Conservation (phyloP, 2,888 invertebrate genomes). For the Cataglyphis rosenhaueri region DNA sequence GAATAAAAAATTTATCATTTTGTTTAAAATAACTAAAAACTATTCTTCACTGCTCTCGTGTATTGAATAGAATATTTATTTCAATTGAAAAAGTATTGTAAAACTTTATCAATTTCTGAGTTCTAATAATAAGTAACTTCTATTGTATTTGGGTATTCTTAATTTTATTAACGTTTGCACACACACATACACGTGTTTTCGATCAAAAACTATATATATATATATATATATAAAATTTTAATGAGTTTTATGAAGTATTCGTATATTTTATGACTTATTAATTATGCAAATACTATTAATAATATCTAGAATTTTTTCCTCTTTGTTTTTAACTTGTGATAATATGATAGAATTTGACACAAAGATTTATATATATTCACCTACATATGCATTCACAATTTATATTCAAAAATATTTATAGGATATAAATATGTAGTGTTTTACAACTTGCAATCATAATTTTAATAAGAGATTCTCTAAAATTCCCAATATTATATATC, state of each 20-base stretch:
- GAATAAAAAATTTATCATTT: not conserved
- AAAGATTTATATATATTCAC: slow-evolving; percentile 27
- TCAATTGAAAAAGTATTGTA: not conserved
- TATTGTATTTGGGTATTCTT: slow-evolving; percentile 30
- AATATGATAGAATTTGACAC: slow-evolving; percentile 54
- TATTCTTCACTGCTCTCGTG: not conserved
- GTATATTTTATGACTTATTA: slow-evolving; percentile 42
- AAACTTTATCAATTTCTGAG: slow-evolving; percentile 1
- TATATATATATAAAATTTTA: not conserved
- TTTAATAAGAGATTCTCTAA: not conserved
- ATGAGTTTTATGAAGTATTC: slow-evolving; percentile 19
- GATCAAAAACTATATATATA: not conserved
- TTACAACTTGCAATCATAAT: not conserved
- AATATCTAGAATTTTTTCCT: slow-evolving; percentile 4
- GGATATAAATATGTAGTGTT: slow-evolving; percentile 42
- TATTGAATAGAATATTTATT: not conserved
- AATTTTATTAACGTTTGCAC: slow-evolving; percentile 13
- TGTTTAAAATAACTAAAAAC: not conserved
- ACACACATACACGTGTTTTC: not conserved
- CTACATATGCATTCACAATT: slow-evolving; percentile 20
- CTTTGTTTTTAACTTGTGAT: slow-evolving; percentile 53
- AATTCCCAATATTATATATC: not conserved
- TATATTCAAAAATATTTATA: slow-evolving; percentile 16
- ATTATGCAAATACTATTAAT: slow-evolving; percentile 30
- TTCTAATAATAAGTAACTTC: slow-evolving; percentile 11